A percentile compares a stretch with the other conserved stretches of the same genome.
Evolutionary conservation across 2,797 vertebrate species (phyloP).

Genomic region (Melanitta fusca): DNA sequence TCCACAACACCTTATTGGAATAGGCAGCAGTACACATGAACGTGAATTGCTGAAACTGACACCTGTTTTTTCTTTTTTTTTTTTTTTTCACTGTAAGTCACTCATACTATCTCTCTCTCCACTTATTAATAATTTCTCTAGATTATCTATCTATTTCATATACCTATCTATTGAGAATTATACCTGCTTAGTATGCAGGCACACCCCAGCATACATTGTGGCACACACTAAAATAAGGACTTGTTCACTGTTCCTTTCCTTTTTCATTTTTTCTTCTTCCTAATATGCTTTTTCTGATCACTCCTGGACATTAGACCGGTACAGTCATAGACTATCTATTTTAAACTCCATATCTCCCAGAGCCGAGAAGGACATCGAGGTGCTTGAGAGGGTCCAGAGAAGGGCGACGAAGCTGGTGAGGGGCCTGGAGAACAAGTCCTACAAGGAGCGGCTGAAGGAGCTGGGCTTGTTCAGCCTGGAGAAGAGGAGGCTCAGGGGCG

Average conservation of each 20-base stretch:
- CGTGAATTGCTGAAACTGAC: background rate
- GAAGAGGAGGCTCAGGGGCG: too few relatives aligned
- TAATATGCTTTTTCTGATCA: accelerated
- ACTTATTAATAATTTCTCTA: background rate
- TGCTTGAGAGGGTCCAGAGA: too few relatives aligned
- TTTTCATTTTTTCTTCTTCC: background rate
- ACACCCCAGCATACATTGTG: background rate
- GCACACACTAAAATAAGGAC: background rate
- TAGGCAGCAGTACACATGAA: background rate
- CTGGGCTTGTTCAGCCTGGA: too few relatives aligned
- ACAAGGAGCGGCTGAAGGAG: too few relatives aligned
- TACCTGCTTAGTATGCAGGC: accelerated
- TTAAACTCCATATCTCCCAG: background rate
- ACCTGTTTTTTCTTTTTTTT: too few relatives aligned
- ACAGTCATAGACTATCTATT: background rate
- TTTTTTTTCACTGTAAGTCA: too few relatives aligned
- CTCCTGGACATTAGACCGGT: background rate
- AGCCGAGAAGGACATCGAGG: too few relatives aligned
- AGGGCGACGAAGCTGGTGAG: too few relatives aligned
- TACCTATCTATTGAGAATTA: background rate
- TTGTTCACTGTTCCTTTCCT: background rate
- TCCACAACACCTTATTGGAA: background rate
- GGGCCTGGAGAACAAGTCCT: too few relatives aligned
- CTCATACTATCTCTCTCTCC: background rate
- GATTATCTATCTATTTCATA: background rate